Conservation (phyloP, 2,113 vertebrate species). For the Ifrita kowaldi region DNA sequence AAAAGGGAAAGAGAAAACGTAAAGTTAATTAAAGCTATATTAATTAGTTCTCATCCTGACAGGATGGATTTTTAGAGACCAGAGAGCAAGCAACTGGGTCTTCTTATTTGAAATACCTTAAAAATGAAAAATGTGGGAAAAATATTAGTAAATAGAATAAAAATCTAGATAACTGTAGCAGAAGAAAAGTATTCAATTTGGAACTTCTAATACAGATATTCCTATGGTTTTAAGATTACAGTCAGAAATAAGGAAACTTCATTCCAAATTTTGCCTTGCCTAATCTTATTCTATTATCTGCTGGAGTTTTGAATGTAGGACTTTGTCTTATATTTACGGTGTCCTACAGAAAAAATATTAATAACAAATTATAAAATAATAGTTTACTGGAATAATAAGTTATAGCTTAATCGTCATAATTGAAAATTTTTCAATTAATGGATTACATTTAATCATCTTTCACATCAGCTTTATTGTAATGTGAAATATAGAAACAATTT, state of each 20-base stretch:
- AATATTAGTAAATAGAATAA: background rate
- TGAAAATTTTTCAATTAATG: background rate
- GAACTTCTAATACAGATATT: background rate
- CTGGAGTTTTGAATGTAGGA: background rate
- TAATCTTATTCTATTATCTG: background rate
- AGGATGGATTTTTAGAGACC: constrained; percentile 17
- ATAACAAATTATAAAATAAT: background rate
- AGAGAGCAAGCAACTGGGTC: background rate
- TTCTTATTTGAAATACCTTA: background rate
- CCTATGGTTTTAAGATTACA: background rate
- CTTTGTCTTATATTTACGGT: background rate
- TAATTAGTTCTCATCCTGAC: background rate
- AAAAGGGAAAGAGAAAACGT: background rate
- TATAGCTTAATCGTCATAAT: background rate
- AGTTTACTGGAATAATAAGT: background rate
- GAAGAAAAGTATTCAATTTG: background rate
- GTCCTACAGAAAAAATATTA: background rate
- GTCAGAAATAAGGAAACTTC: background rate
- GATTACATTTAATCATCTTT: background rate
- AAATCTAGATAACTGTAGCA: background rate
- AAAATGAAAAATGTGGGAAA: background rate
- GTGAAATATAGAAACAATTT: background rate
- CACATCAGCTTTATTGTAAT: background rate
- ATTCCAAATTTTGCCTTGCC: background rate
- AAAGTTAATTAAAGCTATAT: constrained; percentile 11